Evolutionary conservation across 1,140 invertebrate genomes (phyloP).

Genomic region (Saccostrea cuccullata): DNA sequence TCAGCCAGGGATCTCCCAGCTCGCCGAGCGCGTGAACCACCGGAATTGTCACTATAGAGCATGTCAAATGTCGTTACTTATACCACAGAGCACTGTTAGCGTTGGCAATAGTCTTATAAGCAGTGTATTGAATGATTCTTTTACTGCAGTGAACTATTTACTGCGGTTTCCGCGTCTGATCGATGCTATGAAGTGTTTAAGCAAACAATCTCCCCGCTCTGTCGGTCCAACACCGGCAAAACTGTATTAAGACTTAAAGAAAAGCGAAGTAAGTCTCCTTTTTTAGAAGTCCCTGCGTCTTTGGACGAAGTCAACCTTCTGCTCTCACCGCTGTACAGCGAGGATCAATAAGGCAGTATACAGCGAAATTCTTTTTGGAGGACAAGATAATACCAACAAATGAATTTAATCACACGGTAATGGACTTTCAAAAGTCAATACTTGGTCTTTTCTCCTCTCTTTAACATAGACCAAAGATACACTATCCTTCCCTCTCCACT

Average conservation of each 20-base stretch:
- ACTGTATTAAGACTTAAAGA: background rate
- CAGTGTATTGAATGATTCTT: slow-evolving; percentile 31
- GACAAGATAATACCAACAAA: slow-evolving; percentile 2
- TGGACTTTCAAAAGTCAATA: background rate
- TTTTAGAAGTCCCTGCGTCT: background rate
- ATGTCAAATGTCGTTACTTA: slow-evolving; percentile 33
- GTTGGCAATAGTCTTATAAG: slow-evolving; percentile 1
- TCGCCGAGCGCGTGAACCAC: background rate
- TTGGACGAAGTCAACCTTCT: background rate
- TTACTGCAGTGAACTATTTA: background rate
- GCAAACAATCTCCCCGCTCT: background rate
- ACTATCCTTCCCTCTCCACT: background rate
- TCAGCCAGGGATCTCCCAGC: background rate
- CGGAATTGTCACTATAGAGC: slow-evolving; percentile 11
- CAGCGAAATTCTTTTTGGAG: background rate
- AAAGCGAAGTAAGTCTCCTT: background rate
- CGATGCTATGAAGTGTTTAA: slow-evolving; percentile 17
- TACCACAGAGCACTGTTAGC: background rate
- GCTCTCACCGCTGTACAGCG: background rate
- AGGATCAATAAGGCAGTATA: background rate
- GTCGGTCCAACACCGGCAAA: background rate
- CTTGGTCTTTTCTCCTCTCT: background rate
- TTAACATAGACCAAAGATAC: background rate
- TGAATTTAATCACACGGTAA: slow-evolving; percentile 8
- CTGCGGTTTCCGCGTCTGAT: background rate